Evolutionary conservation across 1,140 invertebrate species (phyloP), one percentile per base, ranked within the genome.

Genomic region (Anastrepha ludens): DNA sequence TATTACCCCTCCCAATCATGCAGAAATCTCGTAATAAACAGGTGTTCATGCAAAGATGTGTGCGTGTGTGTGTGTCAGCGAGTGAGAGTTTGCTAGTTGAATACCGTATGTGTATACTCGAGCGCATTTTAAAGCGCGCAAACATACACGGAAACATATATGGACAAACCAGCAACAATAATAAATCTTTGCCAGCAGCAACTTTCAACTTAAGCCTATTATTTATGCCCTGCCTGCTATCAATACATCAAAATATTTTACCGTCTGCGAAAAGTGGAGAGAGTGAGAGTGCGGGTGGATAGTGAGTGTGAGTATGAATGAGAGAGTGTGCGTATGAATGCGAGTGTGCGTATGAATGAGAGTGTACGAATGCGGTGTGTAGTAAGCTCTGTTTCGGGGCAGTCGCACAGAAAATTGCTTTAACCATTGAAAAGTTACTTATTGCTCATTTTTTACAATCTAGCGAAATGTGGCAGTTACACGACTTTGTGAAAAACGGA

Each of bases 111-210:
- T 55, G 50, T 55, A 55, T 11, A 55, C 3, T 2, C 11, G 41
- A 15, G 17, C 39, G 67, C 67, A 74, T 17, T 74, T 74, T 74
- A 74, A 74, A 47, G 15, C 67, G 39, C 7, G 41, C 39, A 47
- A 15, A 55, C 67, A 67, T 17, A 55, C 39, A 65, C 55, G 47
- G 65, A 64, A 87, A 55, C 67, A 67, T 17, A 55, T 17, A 65
- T 67, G 47, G 65, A 64, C 70, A 70, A 64, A 17, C 55, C 65
- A 78, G 41, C 47, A 74, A 59, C n/a, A 20, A 70, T 87, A 87
- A 87, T 87, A 87, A 87, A 87, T 87, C 67, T 74, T 87, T 87
- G 86, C 86, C 86, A 78, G 67, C 65, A 87, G 39, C 86, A 87
- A 87, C 50, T 59, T 87, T 87, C 67, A 78, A 41, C 67, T 87